Base-by-base conservation (phyloP, 2,888 invertebrate genomes). In the Caenorhabditis plicata region DNA sequence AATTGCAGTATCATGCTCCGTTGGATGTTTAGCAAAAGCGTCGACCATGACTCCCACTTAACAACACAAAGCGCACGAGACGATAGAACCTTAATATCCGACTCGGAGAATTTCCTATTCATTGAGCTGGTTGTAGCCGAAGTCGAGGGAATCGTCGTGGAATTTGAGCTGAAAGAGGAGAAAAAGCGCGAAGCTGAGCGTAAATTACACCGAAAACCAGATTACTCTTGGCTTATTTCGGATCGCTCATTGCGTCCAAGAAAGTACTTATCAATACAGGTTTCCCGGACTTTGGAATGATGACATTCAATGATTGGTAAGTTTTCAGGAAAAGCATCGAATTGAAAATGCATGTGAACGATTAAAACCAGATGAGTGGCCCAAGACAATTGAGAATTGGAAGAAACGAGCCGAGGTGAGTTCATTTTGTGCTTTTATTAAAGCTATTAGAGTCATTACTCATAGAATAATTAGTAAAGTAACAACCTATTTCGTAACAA, bases 261-360 rank as follows among this genome's bases (percentile, higher is more conserved):
- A 22, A 63, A 63, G 27, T 38, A 52, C 27, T 27, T 63, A 8
- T 31, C 49, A 7, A 11, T 41, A 33, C 20, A 48, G 1, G 58
- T 60, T n/a, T n/a, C n/a, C n/a, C n/a, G n/a, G n/a, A n/a, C n/a
- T n/a, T n/a, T n/a, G n/a, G n/a, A n/a, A n/a, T n/a, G n/a, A n/a
- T n/a, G n/a, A n/a, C n/a, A n/a, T n/a, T n/a, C n/a, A 33, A 36
- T 5, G 20, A 32, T 33, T 22, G 27, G 27, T 36, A 36, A n/a
- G 22, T 20, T 57, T 57, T 33, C 52, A 62, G 54, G 63, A 63
- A 32, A 45, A 39, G 33, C 46, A 57, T 29, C 48, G 56, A 11
- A 42, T 63, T 13, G 63, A 63, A 23, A 56, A 63, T 27, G 63
- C 63, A 9, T 63, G 63, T 19, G 57, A 63, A 29, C 26, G 63